Evolutionary conservation across 2,797 vertebrate genomes (phyloP).

Genomic region (Danio albolineatus): DNA sequence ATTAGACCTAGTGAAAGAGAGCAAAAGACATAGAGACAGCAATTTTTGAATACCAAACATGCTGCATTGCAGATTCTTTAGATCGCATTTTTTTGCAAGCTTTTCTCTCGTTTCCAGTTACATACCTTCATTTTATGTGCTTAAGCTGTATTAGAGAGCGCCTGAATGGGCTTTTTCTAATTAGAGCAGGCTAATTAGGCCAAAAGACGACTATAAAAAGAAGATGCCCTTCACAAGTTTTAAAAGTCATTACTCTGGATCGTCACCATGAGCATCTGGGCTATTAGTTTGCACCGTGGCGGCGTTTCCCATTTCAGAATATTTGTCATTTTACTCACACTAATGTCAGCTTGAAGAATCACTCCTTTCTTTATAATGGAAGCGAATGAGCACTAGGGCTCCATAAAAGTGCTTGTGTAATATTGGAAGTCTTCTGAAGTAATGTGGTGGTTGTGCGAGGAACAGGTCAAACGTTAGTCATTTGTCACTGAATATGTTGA

Average conservation of each 20-base stretch:
- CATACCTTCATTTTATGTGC: neutral
- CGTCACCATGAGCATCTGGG: constrained; percentile 20
- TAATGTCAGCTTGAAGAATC: neutral
- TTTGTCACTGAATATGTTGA: neutral
- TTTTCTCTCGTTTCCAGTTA: neutral
- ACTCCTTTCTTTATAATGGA: neutral
- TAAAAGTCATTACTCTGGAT: constrained; percentile 15
- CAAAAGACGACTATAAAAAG: constrained; percentile 25
- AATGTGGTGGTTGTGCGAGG: neutral
- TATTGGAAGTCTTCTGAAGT: neutral
- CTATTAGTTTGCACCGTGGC: neutral
- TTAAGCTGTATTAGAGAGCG: neutral
- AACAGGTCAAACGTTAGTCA: neutral
- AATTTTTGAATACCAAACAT: constrained; percentile 30
- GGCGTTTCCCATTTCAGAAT: neutral
- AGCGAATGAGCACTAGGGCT: neutral
- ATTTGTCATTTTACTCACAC: neutral
- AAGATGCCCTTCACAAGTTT: constrained; percentile 16
- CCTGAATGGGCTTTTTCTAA: constrained; percentile 14
- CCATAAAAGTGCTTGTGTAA: neutral
- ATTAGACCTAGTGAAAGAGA: constrained; percentile 4
- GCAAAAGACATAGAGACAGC: constrained; percentile 23
- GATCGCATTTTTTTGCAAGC: neutral
- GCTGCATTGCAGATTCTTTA: constrained; percentile 24
- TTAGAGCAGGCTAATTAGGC: constrained; percentile 25